Evolutionary conservation across 1,140 invertebrate species (phyloP).

Genomic region (Tetramorium alpestre): DNA sequence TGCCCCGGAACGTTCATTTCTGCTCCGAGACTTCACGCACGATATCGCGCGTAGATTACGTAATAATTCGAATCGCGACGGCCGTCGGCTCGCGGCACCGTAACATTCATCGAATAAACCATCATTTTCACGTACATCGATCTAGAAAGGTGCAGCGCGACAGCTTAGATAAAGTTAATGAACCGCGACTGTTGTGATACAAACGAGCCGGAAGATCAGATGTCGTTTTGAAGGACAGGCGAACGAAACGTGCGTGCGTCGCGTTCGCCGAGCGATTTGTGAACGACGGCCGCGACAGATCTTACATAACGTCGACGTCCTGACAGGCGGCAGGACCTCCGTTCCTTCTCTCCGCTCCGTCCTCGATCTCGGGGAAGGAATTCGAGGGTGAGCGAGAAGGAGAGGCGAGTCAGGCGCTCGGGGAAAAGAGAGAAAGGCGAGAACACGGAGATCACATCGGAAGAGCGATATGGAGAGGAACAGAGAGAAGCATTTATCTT

Average conservation of each 20-base stretch:
- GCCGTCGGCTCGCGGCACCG: not conserved
- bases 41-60: not conserved
- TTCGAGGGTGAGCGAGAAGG: constrained; percentile 64
- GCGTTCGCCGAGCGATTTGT: not conserved
- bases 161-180: constrained; percentile 14
- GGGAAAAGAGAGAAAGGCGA: constrained; percentile 10
- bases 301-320: constrained; percentile 64
- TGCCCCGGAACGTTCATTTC: not conserved
- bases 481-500: constrained; percentile 1
- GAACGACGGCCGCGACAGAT: constrained; percentile 8
- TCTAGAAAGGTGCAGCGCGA: not conserved
- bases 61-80: constrained; percentile 21
- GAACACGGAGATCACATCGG: constrained; percentile 20
- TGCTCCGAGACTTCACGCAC: not conserved
- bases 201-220: constrained; percentile 32
- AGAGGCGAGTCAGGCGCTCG: constrained; percentile 25
- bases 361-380: constrained; percentile 59
- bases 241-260: constrained; percentile 3
- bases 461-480: not conserved
- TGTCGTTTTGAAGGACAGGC: constrained; percentile 23
- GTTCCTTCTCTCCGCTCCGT: constrained; percentile 48
- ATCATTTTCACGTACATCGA: not conserved
- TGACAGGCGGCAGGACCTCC: constrained; percentile 55
- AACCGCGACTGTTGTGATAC: constrained; percentile 19
- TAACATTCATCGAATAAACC: constrained; percentile 15